A percentile compares a stretch with the other conserved stretches of the same genome.
Evolutionary conservation across 2,797 vertebrate genomes (phyloP).

Genomic region (Antrozous pallidus): DNA sequence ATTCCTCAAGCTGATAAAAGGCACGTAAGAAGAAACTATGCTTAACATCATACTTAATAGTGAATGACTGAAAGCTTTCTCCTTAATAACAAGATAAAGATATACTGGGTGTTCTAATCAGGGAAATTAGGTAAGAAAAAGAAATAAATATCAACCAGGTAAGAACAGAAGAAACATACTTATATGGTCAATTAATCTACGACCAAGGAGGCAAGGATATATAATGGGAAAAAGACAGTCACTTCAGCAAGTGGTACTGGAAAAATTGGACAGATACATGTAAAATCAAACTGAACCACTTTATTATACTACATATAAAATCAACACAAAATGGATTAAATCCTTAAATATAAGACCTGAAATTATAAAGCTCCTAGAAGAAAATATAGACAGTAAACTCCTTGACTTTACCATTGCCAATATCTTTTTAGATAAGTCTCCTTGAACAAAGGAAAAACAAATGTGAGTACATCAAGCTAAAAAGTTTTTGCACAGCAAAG

Average conservation of each 20-base stretch:
- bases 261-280: background rate
- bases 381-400: background rate
- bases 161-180: background rate
- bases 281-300: background rate
- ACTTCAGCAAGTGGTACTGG: background rate
- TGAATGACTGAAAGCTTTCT: background rate
- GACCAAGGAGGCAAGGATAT: background rate
- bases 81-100: background rate
- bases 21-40: background rate
- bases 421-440: background rate
- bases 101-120: background rate
- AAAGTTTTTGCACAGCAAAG: background rate
- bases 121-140: background rate
- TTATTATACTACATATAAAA: background rate
- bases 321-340: background rate
- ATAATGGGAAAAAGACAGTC: background rate
- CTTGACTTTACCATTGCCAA: background rate
- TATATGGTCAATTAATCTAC: background rate
- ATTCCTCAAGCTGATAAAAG: background rate
- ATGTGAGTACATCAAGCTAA: too few relatives aligned
- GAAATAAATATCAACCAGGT: background rate
- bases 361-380: background rate
- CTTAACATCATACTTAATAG: background rate
- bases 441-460: too few relatives aligned
- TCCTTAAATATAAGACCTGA: background rate